Conservation (phyloP, 1,140 invertebrate species). For the Papilio polytes region DNA sequence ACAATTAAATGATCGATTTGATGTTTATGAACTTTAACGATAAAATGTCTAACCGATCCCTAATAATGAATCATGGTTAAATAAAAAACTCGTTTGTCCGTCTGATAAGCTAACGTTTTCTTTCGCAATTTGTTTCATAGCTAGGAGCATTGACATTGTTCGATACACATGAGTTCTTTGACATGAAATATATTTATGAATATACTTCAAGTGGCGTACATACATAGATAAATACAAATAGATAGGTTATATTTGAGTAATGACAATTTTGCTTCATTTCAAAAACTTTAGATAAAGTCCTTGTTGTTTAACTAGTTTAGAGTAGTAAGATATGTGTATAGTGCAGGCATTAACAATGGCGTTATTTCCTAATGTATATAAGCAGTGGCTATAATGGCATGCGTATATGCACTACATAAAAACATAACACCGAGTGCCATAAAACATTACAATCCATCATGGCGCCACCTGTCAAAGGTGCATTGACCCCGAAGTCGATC, state of each 20-base stretch:
- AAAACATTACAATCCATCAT: constrained; percentile 48
- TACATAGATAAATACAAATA: neutral
- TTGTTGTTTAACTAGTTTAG: neutral
- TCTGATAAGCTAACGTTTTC: neutral
- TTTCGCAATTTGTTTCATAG: neutral
- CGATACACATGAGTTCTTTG: constrained; percentile 6
- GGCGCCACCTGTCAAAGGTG: constrained; percentile 68
- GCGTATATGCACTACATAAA: neutral
- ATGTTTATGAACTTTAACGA: neutral
- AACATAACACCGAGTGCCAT: constrained; percentile 16
- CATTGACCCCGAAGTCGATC: constrained; percentile 57
- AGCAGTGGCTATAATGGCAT: neutral
- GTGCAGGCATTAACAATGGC: too few species aligned
- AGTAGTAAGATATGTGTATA: neutral
- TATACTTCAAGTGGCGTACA: neutral
- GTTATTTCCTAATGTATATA: neutral
- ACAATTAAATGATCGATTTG: too few species aligned
- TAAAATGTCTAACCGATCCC: constrained; percentile 2
- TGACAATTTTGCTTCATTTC: too few species aligned
- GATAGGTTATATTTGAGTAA: too few species aligned
- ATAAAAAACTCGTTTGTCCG: neutral
- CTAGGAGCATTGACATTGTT: constrained; percentile 6
- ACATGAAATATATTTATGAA: constrained; percentile 7
- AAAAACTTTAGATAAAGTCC: too few species aligned
- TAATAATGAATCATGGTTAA: neutral